Evolutionary conservation across 2,888 invertebrate genomes (phyloP), one percentile per base, ranked within the genome.

Genomic region (Epirrita christyi): DNA sequence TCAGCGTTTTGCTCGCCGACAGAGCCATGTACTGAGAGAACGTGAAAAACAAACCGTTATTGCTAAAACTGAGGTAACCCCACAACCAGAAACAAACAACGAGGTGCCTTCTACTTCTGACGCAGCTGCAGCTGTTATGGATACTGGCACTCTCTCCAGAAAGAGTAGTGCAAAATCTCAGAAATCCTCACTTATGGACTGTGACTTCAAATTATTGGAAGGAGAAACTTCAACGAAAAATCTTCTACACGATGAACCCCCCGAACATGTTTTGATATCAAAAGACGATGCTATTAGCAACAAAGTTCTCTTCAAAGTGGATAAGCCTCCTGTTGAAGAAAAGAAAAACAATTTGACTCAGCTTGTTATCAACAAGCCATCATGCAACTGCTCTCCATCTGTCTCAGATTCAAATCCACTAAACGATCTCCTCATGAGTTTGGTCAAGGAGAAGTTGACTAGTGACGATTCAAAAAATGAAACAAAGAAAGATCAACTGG

Each of bases 1-100:
- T 88, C 99, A 99, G 86, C 93, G 99, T 63, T 99, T 98, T 82
- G 98, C 98, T 32, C 94, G 98, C 52, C 93, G 99, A 54, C 98
- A 98, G 80, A 97, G 97, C 61, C 98, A 98, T 81, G 95, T 98
- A 27, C 81, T 97, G 47, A 91, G 97, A 36, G 97, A 97, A 83
- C 93, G 96, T 49, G 96, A 96, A 74, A 94, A 94, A 78, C 95
- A 94, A 73, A 86, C 64, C 44, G 77, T 67, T 64, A 69, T 77
- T 32, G 58, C 77, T 6, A 88, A 88, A 76, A 61, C 83, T 49
- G 86, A 91, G 59, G 66, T 77, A 47, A 58, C 73, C 27, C 56
- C 76, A 15, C 78, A 84, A 60, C 65, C 81, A 29, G 85, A 86
- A 53, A 71, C 76, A 42, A 72, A 73, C 42, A 76, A 70, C 58